Conservation (phyloP, 1,140 invertebrate genomes). For the Aplysia californica region DNA sequence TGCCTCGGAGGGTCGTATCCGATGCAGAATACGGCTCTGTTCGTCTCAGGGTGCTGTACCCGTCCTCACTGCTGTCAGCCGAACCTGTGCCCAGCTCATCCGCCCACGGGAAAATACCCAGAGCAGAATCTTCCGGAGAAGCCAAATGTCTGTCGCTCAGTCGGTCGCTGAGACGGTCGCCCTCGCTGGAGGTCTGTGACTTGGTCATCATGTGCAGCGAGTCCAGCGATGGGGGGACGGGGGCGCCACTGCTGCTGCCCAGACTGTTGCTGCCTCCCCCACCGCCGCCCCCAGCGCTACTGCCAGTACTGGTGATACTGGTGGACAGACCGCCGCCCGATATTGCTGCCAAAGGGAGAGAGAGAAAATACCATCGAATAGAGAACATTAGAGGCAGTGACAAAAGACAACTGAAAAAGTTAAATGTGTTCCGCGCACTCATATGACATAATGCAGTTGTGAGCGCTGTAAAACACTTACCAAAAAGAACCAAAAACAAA, state of each 20-base stretch:
- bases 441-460: too few relatives aligned
- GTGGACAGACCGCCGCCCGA: slow-evolving; percentile 19
- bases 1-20: slow-evolving; percentile 10
- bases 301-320: slow-evolving; percentile 21
- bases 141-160: slow-evolving; percentile 30
- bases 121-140: slow-evolving; percentile 27
- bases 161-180: slow-evolving; percentile 27
- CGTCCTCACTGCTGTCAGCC: slow-evolving; percentile 28
- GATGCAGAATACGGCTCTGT: slow-evolving; percentile 23
- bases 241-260: slow-evolving; percentile 29
- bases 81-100: neutral
- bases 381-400: too few relatives aligned
- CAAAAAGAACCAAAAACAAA: too few relatives aligned
- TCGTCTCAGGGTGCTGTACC: slow-evolving; percentile 31
- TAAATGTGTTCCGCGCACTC: too few relatives aligned
- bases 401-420: too few relatives aligned
- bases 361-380: too few relatives aligned
- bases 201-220: slow-evolving; percentile 53
- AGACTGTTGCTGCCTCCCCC: too few relatives aligned
- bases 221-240: slow-evolving; percentile 54
- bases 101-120: neutral
- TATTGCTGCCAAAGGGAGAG: slow-evolving; percentile 12
- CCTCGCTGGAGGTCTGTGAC: slow-evolving; percentile 36
- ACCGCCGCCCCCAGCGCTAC: neutral
- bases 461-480: too few relatives aligned